Conservation (phyloP, 2,797 vertebrate species). For the Cygnus olor region DNA sequence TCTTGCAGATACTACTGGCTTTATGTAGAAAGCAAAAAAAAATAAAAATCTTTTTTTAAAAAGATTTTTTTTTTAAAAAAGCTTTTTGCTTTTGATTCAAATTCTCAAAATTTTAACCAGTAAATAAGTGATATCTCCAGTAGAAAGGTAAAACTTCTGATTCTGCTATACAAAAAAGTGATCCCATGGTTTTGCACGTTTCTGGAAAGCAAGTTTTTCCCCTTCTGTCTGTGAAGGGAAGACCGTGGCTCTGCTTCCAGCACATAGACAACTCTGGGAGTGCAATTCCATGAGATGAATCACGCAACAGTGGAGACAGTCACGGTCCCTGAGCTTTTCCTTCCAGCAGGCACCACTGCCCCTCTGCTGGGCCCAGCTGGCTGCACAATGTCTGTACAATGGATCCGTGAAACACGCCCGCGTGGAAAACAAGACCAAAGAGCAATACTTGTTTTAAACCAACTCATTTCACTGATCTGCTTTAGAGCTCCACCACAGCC, state of each 20-base stretch:
- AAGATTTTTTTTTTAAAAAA: rapidly evolving
- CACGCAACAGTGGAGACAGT: background rate
- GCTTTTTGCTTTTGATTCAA: background rate
- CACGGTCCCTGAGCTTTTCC: background rate
- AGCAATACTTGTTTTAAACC: background rate
- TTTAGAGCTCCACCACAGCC: background rate
- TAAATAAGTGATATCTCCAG: background rate
- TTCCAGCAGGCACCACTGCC: background rate
- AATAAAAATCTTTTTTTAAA: background rate
- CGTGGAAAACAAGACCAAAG: background rate
- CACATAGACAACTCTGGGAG: background rate
- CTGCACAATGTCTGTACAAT: background rate
- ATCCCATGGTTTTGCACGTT: background rate
- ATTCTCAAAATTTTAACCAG: background rate
- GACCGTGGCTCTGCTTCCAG: background rate
- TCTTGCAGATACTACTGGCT: background rate
- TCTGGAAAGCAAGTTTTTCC: background rate
- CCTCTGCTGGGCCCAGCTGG: background rate
- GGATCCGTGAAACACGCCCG: background rate
- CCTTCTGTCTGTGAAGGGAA: background rate
- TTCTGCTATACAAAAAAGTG: background rate
- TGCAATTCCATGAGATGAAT: background rate
- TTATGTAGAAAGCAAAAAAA: background rate
- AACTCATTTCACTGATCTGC: background rate
- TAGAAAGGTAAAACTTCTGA: background rate